phyloP scores from a whole-genome alignment of 2,797 vertebrate genomes.

The Epinephelus malabaricus region DNA sequence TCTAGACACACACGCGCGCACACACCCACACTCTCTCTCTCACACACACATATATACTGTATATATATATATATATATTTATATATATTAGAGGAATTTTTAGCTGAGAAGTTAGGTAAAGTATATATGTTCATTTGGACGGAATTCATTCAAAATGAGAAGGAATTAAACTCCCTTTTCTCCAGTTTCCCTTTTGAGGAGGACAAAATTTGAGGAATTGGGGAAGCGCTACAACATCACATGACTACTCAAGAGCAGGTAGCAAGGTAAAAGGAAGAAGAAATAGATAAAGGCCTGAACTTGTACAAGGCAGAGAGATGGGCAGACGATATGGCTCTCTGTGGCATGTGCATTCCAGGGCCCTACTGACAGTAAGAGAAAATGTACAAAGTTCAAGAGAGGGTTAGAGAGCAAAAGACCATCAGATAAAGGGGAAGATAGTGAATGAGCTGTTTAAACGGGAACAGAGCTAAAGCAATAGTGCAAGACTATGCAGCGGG shows the following conservation, averaged over 20 bases:
- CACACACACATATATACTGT: conserved; percentile 22
- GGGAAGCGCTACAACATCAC: conserved; percentile 83
- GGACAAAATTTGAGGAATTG: conserved; percentile 64
- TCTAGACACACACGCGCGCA: conserved; percentile 49
- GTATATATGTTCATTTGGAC: conserved; percentile 76
- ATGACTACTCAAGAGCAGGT: conserved; percentile 80
- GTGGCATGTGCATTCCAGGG: conserved; percentile 74
- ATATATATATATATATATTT: conserved; percentile 58
- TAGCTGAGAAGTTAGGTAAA: conserved; percentile 78
- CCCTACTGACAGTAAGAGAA: conserved; percentile 61
- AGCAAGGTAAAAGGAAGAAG: conserved; percentile 68
- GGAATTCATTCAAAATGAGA: conserved; percentile 72
- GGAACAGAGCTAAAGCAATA: conserved; percentile 68
- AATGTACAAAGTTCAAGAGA: conserved; percentile 72
- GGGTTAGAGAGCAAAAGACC: conserved; percentile 44
- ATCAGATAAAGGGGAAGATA: conserved; percentile 51
- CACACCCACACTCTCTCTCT: neutral
- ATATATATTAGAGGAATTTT: conserved; percentile 69
- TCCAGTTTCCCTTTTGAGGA: conserved; percentile 69
- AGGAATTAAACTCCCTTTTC: conserved; percentile 64
- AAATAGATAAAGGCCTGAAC: conserved; percentile 70
- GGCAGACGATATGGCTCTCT: conserved; percentile 71
- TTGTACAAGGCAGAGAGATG: conserved; percentile 80
- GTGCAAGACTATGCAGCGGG: conserved; percentile 58
- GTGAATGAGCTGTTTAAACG: conserved; percentile 39